phyloP scores from a whole-genome alignment of 1,140 invertebrate species.

The Drosophila erecta region DNA sequence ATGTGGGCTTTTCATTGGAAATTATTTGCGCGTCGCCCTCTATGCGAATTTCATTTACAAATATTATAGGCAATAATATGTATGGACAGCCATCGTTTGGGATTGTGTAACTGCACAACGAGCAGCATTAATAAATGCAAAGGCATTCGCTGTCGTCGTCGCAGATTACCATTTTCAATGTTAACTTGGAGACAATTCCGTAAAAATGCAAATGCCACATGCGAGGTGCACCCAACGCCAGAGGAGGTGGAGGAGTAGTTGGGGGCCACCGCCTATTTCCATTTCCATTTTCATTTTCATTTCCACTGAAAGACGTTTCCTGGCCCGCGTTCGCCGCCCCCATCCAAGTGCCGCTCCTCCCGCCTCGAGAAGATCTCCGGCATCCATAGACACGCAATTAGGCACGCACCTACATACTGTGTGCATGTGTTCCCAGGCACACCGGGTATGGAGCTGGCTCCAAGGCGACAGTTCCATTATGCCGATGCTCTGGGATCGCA shows the following conservation, averaged over 20 bases:
- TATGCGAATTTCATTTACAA: conserved; percentile 36
- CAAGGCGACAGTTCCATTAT: conserved; percentile 30
- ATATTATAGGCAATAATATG: conserved; percentile 7
- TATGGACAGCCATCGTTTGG: conserved; percentile 60
- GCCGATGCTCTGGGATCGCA: conserved; percentile 6
- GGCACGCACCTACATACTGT: not conserved
- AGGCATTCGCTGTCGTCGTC: conserved; percentile 33
- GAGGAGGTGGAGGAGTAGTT: not conserved
- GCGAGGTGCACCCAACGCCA: conserved; percentile 48
- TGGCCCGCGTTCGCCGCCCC: no score
- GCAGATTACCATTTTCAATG: conserved; percentile 73
- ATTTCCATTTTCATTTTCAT: conserved; percentile 61
- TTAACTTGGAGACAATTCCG: conserved; percentile 62
- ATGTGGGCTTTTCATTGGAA: conserved; percentile 67
- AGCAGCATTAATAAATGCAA: conserved; percentile 69
- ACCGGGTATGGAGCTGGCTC: not conserved
- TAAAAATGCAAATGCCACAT: conserved; percentile 53
- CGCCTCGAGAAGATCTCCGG: conserved; percentile 5
- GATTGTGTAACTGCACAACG: conserved; percentile 67
- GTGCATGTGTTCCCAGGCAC: conserved; percentile 2
- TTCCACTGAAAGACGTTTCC: no score
- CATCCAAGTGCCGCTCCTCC: not conserved
- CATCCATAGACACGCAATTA: conserved; percentile 1
- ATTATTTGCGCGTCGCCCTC: conserved; percentile 56
- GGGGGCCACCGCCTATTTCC: conserved; percentile 16